Evolutionary conservation across 2,888 invertebrate genomes (phyloP).

Genomic region (Sceliomorpha sp.): DNA sequence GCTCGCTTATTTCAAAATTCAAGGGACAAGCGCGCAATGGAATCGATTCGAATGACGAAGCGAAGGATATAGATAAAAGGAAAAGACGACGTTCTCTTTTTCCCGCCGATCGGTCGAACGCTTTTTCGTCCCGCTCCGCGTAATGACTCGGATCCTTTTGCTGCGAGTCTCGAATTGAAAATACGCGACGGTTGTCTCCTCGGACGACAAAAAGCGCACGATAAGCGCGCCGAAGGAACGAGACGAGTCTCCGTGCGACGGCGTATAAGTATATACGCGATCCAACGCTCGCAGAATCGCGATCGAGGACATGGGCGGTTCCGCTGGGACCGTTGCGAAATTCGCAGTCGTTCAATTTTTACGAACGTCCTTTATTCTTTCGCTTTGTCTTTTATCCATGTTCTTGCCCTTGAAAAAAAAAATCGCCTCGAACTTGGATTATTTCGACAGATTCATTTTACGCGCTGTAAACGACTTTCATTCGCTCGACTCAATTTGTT

Average conservation of each 20-base stretch:
- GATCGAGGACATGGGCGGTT: conserved; percentile 34
- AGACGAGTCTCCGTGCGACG: too few relatives aligned
- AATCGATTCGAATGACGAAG: conserved; percentile 28
- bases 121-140: conserved; percentile 45
- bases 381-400: neutral
- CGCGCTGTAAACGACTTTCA: too few relatives aligned
- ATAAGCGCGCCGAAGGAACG: conserved; percentile 47
- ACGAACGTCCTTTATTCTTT: conserved; percentile 7
- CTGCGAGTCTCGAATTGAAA: conserved; percentile 51
- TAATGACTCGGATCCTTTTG: conserved; percentile 54
- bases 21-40: conserved; percentile 58
- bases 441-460: neutral
- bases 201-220: conserved; percentile 48
- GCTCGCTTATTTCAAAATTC: conserved; percentile 71
- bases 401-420: neutral
- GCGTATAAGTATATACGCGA: conserved; percentile 18
- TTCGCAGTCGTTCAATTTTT: conserved; percentile 43
- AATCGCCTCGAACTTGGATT: neutral
- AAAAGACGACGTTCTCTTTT: conserved; percentile 44
- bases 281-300: conserved; percentile 43
- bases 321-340: conserved; percentile 26
- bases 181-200: conserved; percentile 43
- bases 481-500: too few relatives aligned
- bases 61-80: neutral
- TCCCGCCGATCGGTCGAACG: conserved; percentile 48